These are phyloP conservation scores for Zosterops japonicus DNA, from an alignment of 2,113 vertebrate species.

Conservation along the genomic window DNA sequence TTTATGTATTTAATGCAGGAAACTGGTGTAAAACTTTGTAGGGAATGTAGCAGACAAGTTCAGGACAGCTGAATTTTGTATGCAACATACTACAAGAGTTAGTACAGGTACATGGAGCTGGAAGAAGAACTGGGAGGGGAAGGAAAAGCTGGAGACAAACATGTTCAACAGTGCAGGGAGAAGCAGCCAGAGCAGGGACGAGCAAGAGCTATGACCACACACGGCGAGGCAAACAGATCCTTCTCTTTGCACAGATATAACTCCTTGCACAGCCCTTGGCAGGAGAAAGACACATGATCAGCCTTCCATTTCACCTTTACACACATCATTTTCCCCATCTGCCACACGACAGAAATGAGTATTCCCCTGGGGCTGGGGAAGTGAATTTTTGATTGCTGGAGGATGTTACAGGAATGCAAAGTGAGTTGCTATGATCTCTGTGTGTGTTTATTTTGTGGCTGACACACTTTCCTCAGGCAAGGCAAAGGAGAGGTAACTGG, in stretches of 20 bases:
- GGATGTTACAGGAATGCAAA: not conserved
- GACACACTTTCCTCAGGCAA: not conserved
- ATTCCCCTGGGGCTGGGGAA: not conserved
- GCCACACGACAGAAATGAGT: slow-evolving; percentile 14
- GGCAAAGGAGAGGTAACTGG: not conserved
- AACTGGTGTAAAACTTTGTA: not conserved
- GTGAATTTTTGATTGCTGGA: not conserved
- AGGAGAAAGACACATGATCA: not conserved
- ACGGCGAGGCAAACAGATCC: not conserved
- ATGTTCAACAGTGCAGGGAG: not conserved
- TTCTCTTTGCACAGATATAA: not conserved
- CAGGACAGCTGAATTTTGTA: not conserved
- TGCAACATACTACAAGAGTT: not conserved
- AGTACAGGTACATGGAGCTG: not conserved
- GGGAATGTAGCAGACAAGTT: not conserved
- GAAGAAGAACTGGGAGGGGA: not conserved
- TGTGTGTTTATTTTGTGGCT: not conserved
- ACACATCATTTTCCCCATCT: not conserved
- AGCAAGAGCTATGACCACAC: not conserved
- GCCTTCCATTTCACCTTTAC: not conserved
- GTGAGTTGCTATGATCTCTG: not conserved
- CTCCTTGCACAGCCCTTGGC: not conserved
- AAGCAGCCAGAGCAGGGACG: not conserved
- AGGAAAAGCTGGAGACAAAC: not conserved
- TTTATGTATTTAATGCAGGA: not conserved